Base-by-base conservation (phyloP, 2,797 vertebrate species). In the Telmatherina bonti region DNA sequence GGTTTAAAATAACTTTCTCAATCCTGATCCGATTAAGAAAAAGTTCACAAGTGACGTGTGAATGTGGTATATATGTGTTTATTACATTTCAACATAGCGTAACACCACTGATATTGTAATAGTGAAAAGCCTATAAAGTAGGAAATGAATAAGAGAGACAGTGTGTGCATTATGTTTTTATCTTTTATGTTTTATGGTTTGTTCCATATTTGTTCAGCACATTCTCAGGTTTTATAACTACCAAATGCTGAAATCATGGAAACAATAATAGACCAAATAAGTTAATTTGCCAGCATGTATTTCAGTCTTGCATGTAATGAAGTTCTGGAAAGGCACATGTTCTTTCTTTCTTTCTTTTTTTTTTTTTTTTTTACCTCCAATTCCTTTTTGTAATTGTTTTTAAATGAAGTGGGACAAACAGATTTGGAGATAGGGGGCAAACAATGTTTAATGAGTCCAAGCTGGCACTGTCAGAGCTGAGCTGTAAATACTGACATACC, bases 311-410 rank as follows among this genome's bases (percentile, higher is more conserved):
- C 30, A 30, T 31, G 18, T 26, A 35, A 26, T 13, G 0, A 38
- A 20, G 13, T 27, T 36, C 9, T 31, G 54, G 15, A 72, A 3
- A 8, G 5, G 20, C 18, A 7, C 10, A n/a, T 3, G n/a, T n/a
- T n/a, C n/a, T n/a, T n/a, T n/a, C n/a, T n/a, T n/a, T n/a, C n/a
- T n/a, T n/a, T n/a, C n/a, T n/a, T n/a, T n/a, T 45, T 1, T 4
- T 20, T 27, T 26, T 0, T n/a, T 27, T 31, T 61, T 2, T 15
- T 20, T 18, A 36, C 20, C 22, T 27, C 60, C 3, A 33, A 11
- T 33, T 59, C 27, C 7, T 29, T 12, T 22, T 51, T 51, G 33
- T 58, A 55, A 64, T 63, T 82, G 61, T 66, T 74, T 72, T 76
- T 61, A 55, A 41, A 18, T 36, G 45, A 31, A 5, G 27, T 1